Percentiles rank a stretch among this genome's conserved stretches.
Conservation (phyloP, 2,888 invertebrate genomes). For the Pyrgus malvae region DNA sequence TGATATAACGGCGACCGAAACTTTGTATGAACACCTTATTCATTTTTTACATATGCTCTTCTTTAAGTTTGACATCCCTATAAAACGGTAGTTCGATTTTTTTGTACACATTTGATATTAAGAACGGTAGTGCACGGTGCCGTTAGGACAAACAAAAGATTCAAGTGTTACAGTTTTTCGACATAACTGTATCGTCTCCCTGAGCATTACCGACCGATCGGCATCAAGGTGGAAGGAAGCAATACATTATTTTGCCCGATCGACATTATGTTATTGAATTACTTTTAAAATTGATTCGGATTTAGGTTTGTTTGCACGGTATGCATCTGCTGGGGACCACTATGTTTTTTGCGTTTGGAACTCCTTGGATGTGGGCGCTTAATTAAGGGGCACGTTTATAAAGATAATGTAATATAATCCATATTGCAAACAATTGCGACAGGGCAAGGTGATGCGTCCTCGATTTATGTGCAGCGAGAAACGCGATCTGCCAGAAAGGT, state of each 20-base stretch:
- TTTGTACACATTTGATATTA: slow-evolving; percentile 62
- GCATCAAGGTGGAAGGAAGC: slow-evolving; percentile 79
- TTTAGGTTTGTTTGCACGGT: slow-evolving; percentile 66
- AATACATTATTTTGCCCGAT: slow-evolving; percentile 74
- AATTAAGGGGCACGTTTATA: slow-evolving; percentile 72
- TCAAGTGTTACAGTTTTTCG: slow-evolving; percentile 75
- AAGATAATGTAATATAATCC: slow-evolving; percentile 80
- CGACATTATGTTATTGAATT: slow-evolving; percentile 80
- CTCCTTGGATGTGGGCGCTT: slow-evolving; percentile 75
- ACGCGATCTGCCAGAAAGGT: slow-evolving; percentile 59
- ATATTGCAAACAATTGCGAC: slow-evolving; percentile 68
- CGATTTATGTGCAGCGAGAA: slow-evolving; percentile 52
- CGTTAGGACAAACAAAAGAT: slow-evolving; percentile 69
- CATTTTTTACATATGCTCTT: slow-evolving; percentile 55
- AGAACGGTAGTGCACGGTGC: slow-evolving; percentile 63
- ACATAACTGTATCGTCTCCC: slow-evolving; percentile 73
- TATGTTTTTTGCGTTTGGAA: slow-evolving; percentile 53
- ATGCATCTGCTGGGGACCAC: slow-evolving; percentile 69
- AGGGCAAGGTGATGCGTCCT: slow-evolving; percentile 63
- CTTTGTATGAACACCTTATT: slow-evolving; percentile 72
- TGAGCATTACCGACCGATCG: slow-evolving; percentile 40
- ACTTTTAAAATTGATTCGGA: slow-evolving; percentile 74
- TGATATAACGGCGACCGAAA: slow-evolving; percentile 72
- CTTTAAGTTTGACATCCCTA: slow-evolving; percentile 57
- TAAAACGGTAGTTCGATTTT: slow-evolving; percentile 71